Percentiles rank a stretch among this genome's conserved stretches.
Evolutionary conservation across 1,140 invertebrate genomes (phyloP).

Genomic region (Arion vulgaris): DNA sequence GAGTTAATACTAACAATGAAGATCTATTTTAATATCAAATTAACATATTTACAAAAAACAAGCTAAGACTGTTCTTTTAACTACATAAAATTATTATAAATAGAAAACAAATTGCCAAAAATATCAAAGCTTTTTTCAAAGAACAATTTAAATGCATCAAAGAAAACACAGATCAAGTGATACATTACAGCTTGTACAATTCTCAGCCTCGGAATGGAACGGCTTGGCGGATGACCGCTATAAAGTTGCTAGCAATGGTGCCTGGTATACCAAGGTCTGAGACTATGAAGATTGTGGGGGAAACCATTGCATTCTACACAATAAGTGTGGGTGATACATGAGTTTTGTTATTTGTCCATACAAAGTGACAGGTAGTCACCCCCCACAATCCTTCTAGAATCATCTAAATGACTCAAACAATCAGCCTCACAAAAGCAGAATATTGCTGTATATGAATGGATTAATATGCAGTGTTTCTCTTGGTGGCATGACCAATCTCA

Average conservation of each 20-base stretch:
- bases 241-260: background rate
- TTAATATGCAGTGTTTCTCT: background rate
- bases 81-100: background rate
- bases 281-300: background rate
- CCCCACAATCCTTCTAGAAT: background rate
- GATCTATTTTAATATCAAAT: no score
- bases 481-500: background rate
- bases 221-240: background rate
- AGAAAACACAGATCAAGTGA: background rate
- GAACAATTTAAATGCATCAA: background rate
- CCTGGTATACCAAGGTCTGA: background rate
- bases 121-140: background rate
- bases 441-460: background rate
- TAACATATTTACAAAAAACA: no score
- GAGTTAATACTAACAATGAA: no score
- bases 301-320: background rate
- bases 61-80: background rate
- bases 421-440: slow-evolving; percentile 1
- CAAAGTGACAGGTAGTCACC: background rate
- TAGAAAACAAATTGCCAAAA: background rate
- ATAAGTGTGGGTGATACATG: no score
- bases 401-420: background rate
- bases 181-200: background rate
- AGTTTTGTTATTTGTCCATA: background rate
- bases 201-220: slow-evolving; percentile 11